Conservation (phyloP, 2,797 vertebrate species). For the Muraenolepis orangiensis region DNA sequence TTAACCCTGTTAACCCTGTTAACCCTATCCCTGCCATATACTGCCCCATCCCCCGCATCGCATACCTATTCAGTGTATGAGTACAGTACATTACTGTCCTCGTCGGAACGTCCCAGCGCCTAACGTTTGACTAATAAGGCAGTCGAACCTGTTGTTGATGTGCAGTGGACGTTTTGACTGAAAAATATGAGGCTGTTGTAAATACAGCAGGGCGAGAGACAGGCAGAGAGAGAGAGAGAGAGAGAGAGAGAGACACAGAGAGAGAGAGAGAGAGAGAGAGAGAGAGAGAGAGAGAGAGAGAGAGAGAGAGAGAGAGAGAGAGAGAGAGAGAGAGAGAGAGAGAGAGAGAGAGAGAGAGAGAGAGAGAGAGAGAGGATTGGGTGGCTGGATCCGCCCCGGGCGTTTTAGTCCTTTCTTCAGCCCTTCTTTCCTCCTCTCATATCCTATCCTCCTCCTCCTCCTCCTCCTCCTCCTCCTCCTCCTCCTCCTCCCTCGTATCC, state of each 20-base stretch:
- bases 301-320: slow-evolving; percentile 21
- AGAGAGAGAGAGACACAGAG: neutral
- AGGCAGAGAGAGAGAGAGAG: slow-evolving; percentile 22
- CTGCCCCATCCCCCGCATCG: slow-evolving; percentile 64
- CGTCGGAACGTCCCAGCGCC: slow-evolving; percentile 80
- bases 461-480: slow-evolving; percentile 20
- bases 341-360: slow-evolving; percentile 22
- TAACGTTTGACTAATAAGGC: slow-evolving; percentile 61
- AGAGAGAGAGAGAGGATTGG: slow-evolving; percentile 37
- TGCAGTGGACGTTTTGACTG: neutral
- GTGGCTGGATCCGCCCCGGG: slow-evolving; percentile 86
- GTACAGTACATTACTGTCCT: slow-evolving; percentile 99
- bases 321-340: slow-evolving; percentile 48
- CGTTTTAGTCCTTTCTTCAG: slow-evolving; percentile 34
- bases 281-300: slow-evolving; percentile 27
- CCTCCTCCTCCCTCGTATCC: slow-evolving; percentile 11
- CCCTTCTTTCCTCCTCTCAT: slow-evolving; percentile 7
- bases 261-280: slow-evolving; percentile 33
- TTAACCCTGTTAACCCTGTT: slow-evolving; percentile 19
- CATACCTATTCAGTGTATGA: slow-evolving; percentile 79
- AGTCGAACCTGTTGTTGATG: slow-evolving; percentile 35
- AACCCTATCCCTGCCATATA: slow-evolving; percentile 52
- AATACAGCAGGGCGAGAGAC: slow-evolving; percentile 48
- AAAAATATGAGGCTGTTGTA: slow-evolving; percentile 65
- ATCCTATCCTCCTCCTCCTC: slow-evolving; percentile 39